Evolutionary conservation across 2,113 vertebrate species (phyloP).

Genomic region (Lucifuga dentata): DNA sequence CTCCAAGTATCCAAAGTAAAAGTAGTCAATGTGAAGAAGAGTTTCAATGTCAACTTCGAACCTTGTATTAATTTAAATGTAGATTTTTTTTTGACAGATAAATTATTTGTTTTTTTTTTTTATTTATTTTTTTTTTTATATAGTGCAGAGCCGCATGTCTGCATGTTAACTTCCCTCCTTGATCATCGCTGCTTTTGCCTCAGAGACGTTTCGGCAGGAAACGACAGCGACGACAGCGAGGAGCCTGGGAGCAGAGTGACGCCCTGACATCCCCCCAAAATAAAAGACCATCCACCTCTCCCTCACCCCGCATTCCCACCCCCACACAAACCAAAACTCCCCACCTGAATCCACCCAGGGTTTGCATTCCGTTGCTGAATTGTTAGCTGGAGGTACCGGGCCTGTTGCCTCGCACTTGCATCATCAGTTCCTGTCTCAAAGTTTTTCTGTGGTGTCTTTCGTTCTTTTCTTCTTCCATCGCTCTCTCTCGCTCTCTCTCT

Average conservation of each 20-base stretch:
- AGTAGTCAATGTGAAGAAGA: too few species aligned
- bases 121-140: neutral
- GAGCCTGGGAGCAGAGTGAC: conserved; percentile 34
- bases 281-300: neutral
- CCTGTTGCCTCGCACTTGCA: conserved; percentile 81
- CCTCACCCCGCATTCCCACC: neutral
- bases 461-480: conserved; percentile 24
- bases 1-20: too few species aligned
- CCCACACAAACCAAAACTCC: conserved; percentile 8
- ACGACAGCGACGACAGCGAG: conserved; percentile 44
- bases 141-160: neutral
- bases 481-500: conserved; percentile 29
- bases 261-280: conserved; percentile 5
- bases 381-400: conserved; percentile 70
- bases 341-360: conserved; percentile 68
- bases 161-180: conserved; percentile 27
- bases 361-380: conserved; percentile 80
- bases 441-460: conserved; percentile 51
- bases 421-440: conserved; percentile 75
- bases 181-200: conserved; percentile 38
- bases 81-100: too few species aligned
- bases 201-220: conserved; percentile 22
- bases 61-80: too few species aligned
- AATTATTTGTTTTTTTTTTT: neutral
- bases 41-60: too few species aligned